phyloP scores from a whole-genome alignment of 2,113 vertebrate genomes.

The Sinosuthora webbiana region DNA sequence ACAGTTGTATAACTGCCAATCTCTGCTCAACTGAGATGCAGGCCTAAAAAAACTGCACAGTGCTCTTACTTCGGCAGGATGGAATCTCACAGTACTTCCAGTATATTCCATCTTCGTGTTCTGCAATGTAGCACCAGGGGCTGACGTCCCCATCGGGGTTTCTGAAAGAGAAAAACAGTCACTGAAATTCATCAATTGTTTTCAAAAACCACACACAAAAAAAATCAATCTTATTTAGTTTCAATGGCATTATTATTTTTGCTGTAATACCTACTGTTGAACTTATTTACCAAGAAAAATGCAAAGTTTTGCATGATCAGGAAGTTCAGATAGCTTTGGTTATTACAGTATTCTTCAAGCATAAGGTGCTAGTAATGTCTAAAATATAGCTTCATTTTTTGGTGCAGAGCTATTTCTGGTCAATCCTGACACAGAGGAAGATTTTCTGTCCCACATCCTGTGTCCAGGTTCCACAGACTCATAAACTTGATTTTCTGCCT shows the following conservation, averaged over 20 bases:
- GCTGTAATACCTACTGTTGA: neutral
- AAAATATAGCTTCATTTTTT: neutral
- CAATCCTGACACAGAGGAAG: neutral
- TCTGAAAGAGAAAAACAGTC: slow-evolving; percentile 63
- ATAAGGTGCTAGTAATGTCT: neutral
- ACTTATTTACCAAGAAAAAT: neutral
- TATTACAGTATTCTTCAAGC: neutral
- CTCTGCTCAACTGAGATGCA: neutral
- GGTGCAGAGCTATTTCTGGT: neutral
- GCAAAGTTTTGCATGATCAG: neutral
- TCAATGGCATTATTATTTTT: neutral
- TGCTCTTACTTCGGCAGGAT: slow-evolving; percentile 88
- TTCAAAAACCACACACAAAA: neutral
- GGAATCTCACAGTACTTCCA: slow-evolving; percentile 97
- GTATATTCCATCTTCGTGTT: slow-evolving; percentile 91
- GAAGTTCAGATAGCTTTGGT: neutral
- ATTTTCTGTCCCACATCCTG: neutral
- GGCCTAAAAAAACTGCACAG: neutral
- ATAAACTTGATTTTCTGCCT: neutral
- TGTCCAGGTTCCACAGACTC: neutral
- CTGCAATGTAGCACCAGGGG: slow-evolving; percentile 95
- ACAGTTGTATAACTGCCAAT: neutral
- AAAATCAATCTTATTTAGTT: neutral
- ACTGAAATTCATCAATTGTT: neutral
- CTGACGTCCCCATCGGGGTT: slow-evolving; percentile 95